Conservation (phyloP, 2,888 invertebrate genomes). For the Caprella mutica region DNA sequence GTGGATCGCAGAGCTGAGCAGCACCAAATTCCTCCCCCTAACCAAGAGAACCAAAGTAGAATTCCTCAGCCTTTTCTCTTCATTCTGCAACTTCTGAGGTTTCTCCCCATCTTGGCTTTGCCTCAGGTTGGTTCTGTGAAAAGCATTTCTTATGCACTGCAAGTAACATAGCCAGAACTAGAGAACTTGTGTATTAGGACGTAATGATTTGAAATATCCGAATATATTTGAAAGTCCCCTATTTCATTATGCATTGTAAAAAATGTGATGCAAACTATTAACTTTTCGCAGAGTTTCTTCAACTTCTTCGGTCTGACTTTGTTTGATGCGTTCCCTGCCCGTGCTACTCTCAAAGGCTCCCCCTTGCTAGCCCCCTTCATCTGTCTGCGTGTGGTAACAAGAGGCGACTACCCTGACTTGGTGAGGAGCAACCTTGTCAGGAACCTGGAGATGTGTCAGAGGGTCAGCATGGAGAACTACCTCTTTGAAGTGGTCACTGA, state of each 20-base stretch:
- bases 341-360: constrained; percentile 74
- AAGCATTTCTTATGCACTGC: constrained; percentile 4
- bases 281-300: constrained; percentile 58
- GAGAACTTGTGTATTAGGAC: too few species aligned
- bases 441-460: constrained; percentile 74
- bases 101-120: constrained; percentile 69
- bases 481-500: constrained; percentile 93
- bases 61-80: constrained; percentile 42
- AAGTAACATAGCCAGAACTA: too few species aligned
- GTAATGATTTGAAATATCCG: too few species aligned
- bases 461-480: constrained; percentile 87
- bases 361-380: constrained; percentile 86
- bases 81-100: constrained; percentile 62
- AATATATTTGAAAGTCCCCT: too few species aligned
- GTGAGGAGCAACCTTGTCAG: constrained; percentile 74
- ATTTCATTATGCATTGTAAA: too few species aligned
- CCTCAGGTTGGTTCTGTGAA: constrained; percentile 44
- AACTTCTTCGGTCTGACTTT: constrained; percentile 74
- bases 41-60: too few species aligned
- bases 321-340: constrained; percentile 90
- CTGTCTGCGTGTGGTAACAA: constrained; percentile 83
- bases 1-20: too few species aligned
- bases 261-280: neutral
- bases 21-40: too few species aligned
- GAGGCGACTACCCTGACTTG: constrained; percentile 84